Evolutionary conservation across 2,888 invertebrate species (phyloP).

Genomic region (Drosophila mercatorum): DNA sequence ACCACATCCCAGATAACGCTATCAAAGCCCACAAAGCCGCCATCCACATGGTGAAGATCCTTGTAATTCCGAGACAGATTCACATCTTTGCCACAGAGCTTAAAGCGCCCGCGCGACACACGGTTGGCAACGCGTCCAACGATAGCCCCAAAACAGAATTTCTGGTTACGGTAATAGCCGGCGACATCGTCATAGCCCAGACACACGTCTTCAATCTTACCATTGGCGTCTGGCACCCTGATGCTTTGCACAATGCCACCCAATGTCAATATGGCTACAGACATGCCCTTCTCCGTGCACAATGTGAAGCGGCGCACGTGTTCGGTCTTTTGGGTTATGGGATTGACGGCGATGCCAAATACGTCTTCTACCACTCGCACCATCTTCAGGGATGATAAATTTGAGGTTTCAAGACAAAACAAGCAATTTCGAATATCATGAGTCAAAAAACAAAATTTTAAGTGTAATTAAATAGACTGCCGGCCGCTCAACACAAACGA

Average conservation of each 20-base stretch:
- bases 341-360: slow-evolving; percentile 81
- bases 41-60: slow-evolving; percentile 90
- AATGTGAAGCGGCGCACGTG: slow-evolving; percentile 81
- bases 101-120: slow-evolving; percentile 89
- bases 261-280: slow-evolving; percentile 87
- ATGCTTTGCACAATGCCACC: slow-evolving; percentile 93
- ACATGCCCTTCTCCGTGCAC: slow-evolving; percentile 72
- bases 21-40: slow-evolving; percentile 93
- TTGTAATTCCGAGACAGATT: slow-evolving; percentile 89
- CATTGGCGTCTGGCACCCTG: slow-evolving; percentile 90
- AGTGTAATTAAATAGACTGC: not conserved
- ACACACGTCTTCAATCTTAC: slow-evolving; percentile 90
- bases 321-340: slow-evolving; percentile 71
- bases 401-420: slow-evolving; percentile 26
- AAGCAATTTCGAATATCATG: slow-evolving; percentile 37
- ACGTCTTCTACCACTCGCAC: slow-evolving; percentile 81
- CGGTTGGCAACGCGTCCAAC: slow-evolving; percentile 95
- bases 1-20: slow-evolving; percentile 89
- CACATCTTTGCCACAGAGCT: slow-evolving; percentile 88
- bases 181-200: slow-evolving; percentile 92
- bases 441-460: slow-evolving; percentile 32
- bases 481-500: not conserved
- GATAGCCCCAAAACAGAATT: slow-evolving; percentile 94
- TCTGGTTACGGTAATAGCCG: slow-evolving; percentile 88
- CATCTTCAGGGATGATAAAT: slow-evolving; percentile 53